Evolutionary conservation across 2,888 invertebrate species (phyloP), one percentile per base, ranked within the genome.

Genomic region (Oxycera nigricornis): DNA sequence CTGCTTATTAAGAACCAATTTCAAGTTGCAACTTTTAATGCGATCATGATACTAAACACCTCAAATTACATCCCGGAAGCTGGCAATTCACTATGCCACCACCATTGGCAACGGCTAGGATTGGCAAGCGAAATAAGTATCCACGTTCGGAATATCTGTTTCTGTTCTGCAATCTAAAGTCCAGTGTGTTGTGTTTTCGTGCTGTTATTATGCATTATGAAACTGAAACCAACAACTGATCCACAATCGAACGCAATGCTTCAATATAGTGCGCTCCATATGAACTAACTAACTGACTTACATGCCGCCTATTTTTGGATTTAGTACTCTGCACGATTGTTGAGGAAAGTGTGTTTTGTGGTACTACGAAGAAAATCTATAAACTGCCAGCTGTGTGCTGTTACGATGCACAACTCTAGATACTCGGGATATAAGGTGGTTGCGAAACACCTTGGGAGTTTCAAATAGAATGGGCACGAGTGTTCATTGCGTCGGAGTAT

Each of bases 151-250:
- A 14, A 31, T 31, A 61, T 61, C 61, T 61, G 7, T 61, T 61
- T 59, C 26, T 28, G 59, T 59, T 59, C 28, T 28, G 9, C 24
- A 7, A 17, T 7, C n/a, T 50, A n/a, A 17, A 7, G 24, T 55
- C 59, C 59, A 59, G 59, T 59, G 28, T 28, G n/a, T 24, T 2
- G 59, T 61, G 6, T 28, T 26, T 59, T 3, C 31, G 17, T 3
- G 28, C 61, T 57, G 30, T 59, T 22, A 59, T 59, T 59, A 59
- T 24, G 24, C 59, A 61, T 61, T 61, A 31, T 61, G 61, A 61
- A 61, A 31, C 31, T 14, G 61, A 30, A 31, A 61, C 26, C 61
- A 31, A n/a, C n/a, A n/a, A 30, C 14, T 61, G 61, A 61, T 61
- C 61, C n/a, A 31, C 61, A 61, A 61, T 61, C 61, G 20, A 61